Base-by-base conservation (phyloP, 1,140 invertebrate genomes). In the Ceratina japonica region DNA sequence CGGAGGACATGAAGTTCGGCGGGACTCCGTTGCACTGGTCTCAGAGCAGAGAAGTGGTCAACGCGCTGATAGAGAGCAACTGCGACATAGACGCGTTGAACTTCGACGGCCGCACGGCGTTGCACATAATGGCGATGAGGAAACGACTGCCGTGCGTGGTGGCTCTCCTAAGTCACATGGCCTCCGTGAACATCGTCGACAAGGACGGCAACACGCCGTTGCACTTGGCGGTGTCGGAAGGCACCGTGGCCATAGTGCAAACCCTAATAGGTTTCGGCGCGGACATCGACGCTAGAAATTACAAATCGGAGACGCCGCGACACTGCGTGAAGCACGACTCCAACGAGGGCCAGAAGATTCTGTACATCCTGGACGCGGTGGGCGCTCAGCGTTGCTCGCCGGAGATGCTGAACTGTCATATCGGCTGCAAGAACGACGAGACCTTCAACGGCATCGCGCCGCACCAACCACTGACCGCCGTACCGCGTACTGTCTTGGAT, bases 1-100 rank as follows among this genome's bases (percentile, higher is more conserved):
- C 94, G 1, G 94, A 97, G 89, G 98, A 98, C 86, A 97, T 98
- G 94, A 98, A 98, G 91, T 95, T 95, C 86, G 97, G 97, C 1
- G 97, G 97, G 0, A 98, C 97, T 0, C 97, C 98, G 0, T 88
- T 99, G 24, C 98, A 99, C 89, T 98, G 97, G 97, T 96, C 96
- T 0, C 94, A 94, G 73, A 97, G 96, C 18, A 94, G 95, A 49
- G 95, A 96, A 91, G 97, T 98, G 0, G 94, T 98, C 7, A 95
- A 96, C 75, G 94, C 95, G 1, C 89, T 99, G 1, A 94, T 97
- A 12, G 95, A 97, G 77, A 94, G 95, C 63, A 97, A 97, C 66
- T 98, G 97, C 89, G 94, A 97, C 85, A 95, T 98, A 3, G 95
- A 99, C 90, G 95, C 96, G 3, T 84, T 95, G 0, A 98, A 98